Evolutionary conservation across 1,140 invertebrate species (phyloP).

Genomic region (Tenebrio molitor): DNA sequence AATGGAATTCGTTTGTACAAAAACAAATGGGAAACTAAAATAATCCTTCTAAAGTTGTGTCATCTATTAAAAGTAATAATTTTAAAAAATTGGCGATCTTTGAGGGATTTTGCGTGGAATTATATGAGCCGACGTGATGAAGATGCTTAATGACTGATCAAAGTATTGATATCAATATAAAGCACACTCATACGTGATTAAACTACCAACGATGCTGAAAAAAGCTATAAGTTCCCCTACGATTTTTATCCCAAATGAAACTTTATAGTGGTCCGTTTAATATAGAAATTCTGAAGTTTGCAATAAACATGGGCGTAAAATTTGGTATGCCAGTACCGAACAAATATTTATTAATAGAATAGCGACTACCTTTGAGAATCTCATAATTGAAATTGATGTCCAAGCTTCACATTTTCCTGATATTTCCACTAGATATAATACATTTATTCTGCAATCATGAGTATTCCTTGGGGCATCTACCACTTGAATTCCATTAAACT

Average conservation of each 20-base stretch:
- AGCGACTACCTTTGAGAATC: conserved; percentile 4
- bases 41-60: too few relatives aligned
- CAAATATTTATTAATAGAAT: conserved; percentile 3
- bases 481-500: conserved; percentile 32
- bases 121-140: conserved; percentile 38
- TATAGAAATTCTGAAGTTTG: conserved; percentile 4
- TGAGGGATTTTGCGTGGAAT: conserved; percentile 19
- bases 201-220: conserved; percentile 11
- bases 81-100: background rate
- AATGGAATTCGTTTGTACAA: too few relatives aligned
- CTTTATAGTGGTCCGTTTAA: background rate
- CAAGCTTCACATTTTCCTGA: conserved; percentile 4
- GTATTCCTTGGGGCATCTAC: conserved; percentile 23
- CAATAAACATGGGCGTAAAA: background rate
- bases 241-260: conserved; percentile 6
- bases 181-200: conserved; percentile 37
- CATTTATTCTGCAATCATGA: conserved; percentile 25
- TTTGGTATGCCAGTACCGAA: background rate
- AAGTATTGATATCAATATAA: conserved; percentile 42
- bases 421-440: conserved; percentile 15
- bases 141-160: conserved; percentile 41
- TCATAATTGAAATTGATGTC: conserved; percentile 30
- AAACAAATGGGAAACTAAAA: too few relatives aligned
- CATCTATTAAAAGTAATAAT: conserved; percentile 21
- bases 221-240: conserved; percentile 7